These are phyloP conservation scores for Phodopus roborovskii DNA, from an alignment of 2,113 vertebrate genomes.

Conservation along the genomic window DNA sequence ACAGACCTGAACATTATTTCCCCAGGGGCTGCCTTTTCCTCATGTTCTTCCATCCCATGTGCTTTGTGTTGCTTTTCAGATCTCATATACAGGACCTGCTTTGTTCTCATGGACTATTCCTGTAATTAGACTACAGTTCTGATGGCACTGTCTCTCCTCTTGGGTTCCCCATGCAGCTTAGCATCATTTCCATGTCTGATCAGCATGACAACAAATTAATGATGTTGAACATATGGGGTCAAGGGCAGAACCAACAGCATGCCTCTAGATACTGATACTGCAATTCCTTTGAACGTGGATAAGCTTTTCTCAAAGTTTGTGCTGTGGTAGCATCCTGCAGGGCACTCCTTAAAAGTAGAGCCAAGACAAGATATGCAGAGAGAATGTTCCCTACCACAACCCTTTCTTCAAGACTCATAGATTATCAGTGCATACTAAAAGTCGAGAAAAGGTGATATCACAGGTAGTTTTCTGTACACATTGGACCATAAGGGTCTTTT, in stretches of 20 bases:
- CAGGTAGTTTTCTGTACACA: neutral
- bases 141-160: neutral
- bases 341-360: neutral
- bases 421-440: neutral
- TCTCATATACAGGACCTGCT: neutral
- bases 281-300: neutral
- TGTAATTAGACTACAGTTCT: neutral
- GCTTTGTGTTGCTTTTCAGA: neutral
- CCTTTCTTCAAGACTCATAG: neutral
- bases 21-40: neutral
- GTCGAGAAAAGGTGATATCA: neutral
- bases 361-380: neutral
- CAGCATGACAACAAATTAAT: neutral
- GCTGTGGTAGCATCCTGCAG: neutral
- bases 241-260: neutral
- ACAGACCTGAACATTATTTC: neutral
- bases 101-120: neutral
- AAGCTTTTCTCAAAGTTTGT: slow-evolving; percentile 8
- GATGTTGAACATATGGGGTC: neutral
- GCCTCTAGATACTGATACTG: neutral
- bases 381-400: neutral
- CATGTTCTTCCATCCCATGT: neutral
- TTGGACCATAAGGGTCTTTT: neutral
- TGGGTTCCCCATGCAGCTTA: neutral
- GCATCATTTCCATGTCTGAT: slow-evolving; percentile 20